Percentiles rank a stretch among this genome's conserved stretches.
Conservation (phyloP, 2,113 vertebrate species). For the Perognathus longimembris region DNA sequence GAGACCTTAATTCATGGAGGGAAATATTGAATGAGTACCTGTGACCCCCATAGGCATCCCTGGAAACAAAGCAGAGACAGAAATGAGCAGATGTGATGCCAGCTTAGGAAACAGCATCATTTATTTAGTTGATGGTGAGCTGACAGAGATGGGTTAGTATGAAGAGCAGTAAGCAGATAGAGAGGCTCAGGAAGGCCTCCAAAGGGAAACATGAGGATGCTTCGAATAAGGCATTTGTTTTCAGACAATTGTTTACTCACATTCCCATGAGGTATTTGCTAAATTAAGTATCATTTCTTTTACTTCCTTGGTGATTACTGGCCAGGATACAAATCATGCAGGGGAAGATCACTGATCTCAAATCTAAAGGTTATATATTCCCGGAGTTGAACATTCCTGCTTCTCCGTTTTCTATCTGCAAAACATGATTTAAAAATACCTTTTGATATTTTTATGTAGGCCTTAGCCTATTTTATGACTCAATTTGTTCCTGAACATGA, state of each 20-base stretch:
- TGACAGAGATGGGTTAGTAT: neutral
- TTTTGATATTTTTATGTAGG: neutral
- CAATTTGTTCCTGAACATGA: constrained; percentile 26
- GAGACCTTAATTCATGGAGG: neutral
- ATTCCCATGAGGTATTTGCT: neutral
- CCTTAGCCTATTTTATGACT: constrained; percentile 18
- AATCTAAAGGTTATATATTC: neutral
- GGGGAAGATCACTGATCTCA: neutral
- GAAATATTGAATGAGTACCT: neutral
- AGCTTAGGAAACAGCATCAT: neutral
- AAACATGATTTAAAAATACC: neutral
- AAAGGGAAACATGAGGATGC: neutral
- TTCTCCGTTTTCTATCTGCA: neutral
- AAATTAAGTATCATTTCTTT: constrained; percentile 12
- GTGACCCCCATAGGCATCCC: neutral
- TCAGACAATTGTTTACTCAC: neutral
- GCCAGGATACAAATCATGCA: neutral
- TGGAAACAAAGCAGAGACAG: neutral
- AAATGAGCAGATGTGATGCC: neutral
- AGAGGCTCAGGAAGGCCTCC: neutral
- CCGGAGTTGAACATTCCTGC: neutral
- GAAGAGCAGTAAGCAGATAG: too few species aligned
- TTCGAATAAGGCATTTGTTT: neutral
- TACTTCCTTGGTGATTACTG: neutral
- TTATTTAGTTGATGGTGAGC: neutral